A percentile compares a stretch with the other conserved stretches of the same genome.
Evolutionary conservation across 2,888 invertebrate genomes (phyloP).

Genomic region (Diploptera punctata): DNA sequence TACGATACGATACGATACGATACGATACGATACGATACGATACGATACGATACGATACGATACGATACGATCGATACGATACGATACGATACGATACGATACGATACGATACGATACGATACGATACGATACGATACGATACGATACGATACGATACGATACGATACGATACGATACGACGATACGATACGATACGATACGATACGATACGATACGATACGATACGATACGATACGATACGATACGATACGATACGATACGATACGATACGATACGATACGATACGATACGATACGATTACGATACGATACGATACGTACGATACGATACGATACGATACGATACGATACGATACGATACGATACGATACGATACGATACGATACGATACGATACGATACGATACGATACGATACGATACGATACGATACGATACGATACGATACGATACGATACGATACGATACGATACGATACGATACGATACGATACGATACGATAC

Average conservation of each 20-base stretch:
- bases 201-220: background rate
- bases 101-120: background rate
- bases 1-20: background rate
- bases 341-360: background rate
- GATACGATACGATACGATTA: background rate
- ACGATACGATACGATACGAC: background rate
- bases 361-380: background rate
- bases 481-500: conserved; percentile 19
- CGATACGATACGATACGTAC: background rate
- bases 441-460: background rate
- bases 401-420: background rate
- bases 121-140: background rate
- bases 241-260: background rate
- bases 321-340: background rate
- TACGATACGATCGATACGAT: no score
- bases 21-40: background rate
- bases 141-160: background rate
- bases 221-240: background rate
- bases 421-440: background rate
- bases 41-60: background rate
- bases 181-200: background rate
- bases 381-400: background rate
- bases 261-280: background rate
- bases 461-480: conserved; percentile 4
- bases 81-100: background rate